Percentiles rank a stretch among this genome's conserved stretches.
These are phyloP conservation scores for Ataeniobius toweri DNA, from an alignment of 2,797 vertebrate genomes.

Conservation along the genomic window DNA sequence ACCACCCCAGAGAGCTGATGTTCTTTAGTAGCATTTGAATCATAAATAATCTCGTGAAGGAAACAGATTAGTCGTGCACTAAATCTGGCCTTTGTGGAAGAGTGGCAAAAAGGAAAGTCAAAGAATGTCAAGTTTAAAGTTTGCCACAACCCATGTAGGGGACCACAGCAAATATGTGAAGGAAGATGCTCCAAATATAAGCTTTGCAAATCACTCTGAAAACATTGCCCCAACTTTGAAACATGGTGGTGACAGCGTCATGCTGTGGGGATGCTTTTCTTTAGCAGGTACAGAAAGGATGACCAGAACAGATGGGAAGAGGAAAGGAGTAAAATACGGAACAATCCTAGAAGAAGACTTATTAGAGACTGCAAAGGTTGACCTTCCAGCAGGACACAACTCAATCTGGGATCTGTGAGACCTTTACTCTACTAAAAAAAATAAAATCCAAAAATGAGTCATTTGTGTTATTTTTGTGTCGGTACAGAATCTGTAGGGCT, in stretches of 20 bases:
- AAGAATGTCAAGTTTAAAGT: neutral
- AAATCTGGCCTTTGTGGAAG: neutral
- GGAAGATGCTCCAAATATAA: neutral
- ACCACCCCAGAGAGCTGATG: slow-evolving; percentile 15
- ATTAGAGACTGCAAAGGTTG: neutral
- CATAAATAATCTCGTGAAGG: slow-evolving; percentile 7
- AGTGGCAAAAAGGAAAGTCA: neutral
- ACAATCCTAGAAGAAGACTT: neutral
- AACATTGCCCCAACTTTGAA: neutral
- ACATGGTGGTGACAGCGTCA: neutral
- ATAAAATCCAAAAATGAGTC: too few relatives aligned
- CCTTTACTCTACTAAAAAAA: too few relatives aligned
- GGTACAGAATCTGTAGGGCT: too few relatives aligned
- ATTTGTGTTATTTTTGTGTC: too few relatives aligned
- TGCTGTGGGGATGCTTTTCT: neutral
- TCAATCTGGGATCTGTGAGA: too few relatives aligned
- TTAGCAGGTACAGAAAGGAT: neutral
- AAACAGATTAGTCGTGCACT: neutral
- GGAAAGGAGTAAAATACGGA: neutral
- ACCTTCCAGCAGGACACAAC: neutral
- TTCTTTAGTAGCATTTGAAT: slow-evolving; percentile 13
- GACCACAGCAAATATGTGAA: neutral
- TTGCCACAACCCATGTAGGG: neutral
- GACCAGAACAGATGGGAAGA: too few relatives aligned
- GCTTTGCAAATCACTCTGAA: neutral